These are phyloP conservation scores for Collichthys lucidus DNA, from an alignment of 2,113 vertebrate genomes.

Conservation along the genomic window DNA sequence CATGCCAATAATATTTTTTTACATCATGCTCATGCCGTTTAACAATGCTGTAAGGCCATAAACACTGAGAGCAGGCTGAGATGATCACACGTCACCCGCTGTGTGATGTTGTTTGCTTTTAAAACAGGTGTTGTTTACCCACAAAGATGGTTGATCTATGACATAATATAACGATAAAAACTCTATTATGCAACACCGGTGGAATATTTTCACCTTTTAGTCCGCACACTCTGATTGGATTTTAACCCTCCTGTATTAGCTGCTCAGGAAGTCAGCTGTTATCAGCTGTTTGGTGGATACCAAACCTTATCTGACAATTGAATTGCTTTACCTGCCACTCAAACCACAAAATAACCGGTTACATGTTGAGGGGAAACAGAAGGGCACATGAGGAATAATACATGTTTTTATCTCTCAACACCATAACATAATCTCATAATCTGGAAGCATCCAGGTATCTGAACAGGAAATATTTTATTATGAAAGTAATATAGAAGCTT, in stretches of 20 bases:
- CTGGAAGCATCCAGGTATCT: background rate
- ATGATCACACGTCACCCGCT: constrained; percentile 22
- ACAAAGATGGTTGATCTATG: background rate
- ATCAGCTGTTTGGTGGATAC: background rate
- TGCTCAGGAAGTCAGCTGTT: background rate
- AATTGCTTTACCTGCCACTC: background rate
- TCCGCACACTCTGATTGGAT: background rate
- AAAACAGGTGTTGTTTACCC: constrained; percentile 26
- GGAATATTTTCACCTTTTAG: background rate
- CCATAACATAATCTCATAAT: constrained; percentile 4
- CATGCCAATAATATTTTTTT: constrained; percentile 1
- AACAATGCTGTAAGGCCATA: background rate
- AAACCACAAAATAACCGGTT: constrained; percentile 14
- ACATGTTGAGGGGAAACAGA: background rate
- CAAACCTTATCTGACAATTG: constrained; percentile 9
- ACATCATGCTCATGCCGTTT: background rate
- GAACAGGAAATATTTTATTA: background rate
- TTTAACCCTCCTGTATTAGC: background rate
- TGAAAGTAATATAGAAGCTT: no score
- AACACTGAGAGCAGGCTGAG: constrained; percentile 2
- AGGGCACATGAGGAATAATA: constrained; percentile 7
- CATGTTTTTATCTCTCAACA: constrained; percentile 13
- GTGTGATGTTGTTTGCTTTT: constrained; percentile 33
- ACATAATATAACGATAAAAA: background rate
- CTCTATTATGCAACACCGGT: background rate